Base-by-base conservation (phyloP, 2,113 vertebrate species). In the Cathartes aura region DNA sequence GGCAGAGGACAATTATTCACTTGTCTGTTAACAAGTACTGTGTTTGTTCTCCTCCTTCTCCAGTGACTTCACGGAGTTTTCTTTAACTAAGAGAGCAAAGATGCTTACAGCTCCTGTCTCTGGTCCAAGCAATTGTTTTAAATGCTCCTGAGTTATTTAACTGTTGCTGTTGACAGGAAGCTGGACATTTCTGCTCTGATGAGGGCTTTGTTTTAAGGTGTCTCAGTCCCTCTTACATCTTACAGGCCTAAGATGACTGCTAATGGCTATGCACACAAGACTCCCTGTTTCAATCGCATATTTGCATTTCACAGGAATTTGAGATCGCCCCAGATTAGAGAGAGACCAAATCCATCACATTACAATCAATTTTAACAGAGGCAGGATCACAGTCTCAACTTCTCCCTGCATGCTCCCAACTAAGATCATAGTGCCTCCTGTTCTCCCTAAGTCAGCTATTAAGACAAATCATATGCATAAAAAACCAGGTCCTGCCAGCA, bases 91-190 rank as follows among this genome's bases (percentile, higher is more conserved):
- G 53, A 88, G 24, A 90, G 56, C 67, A 78, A 71, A 95, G 80
- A 89, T 27, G 67, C 40, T 73, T 43, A 87, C 59, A 59, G 66
- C 48, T 82, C 87, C 89, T 80, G 84, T 64, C 60, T 90, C 40
- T 18, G 58, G 76, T 34, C 95, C 95, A 87, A 97, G 38, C 58
- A 74, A 58, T 59, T 96, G 80, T 87, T 90, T 83, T 68, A 92
- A 96, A 89, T 56, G 16, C 36, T 79, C 22, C 24, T 4, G 6
- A 82, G 62, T 64, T 21, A 30, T 82, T 83, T 72, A 48, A 23
- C 59, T 66, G 78, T 32, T 82, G 60, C 12, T 81, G 70, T 59
- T 71, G 48, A 71, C 40, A 93, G 76, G 80, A 88, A 85, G 43
- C 27, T 15, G 78, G 68, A 63, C 19, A 16, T 75, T 84, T 85